Conservation (phyloP, 2,888 invertebrate species). For the Agrypnus murinus region DNA sequence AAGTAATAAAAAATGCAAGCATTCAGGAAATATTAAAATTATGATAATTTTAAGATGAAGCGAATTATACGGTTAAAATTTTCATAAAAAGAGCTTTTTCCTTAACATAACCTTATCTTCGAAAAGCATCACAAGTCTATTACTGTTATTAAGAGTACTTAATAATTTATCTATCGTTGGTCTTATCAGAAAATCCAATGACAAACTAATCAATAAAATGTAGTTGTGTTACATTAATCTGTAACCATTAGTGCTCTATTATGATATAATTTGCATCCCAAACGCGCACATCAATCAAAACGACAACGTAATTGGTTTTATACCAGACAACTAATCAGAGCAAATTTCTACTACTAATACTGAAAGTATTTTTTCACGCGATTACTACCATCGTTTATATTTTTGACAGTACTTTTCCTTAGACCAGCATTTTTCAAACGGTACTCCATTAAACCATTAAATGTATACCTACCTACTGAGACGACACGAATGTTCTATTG, state of each 20-base stretch:
- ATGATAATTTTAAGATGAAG: slow-evolving; percentile 8
- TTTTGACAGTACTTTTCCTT: too few species aligned
- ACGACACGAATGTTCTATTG: too few species aligned
- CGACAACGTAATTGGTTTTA: slow-evolving; percentile 29
- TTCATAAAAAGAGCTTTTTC: too few species aligned
- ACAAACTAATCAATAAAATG: slow-evolving; percentile 39
- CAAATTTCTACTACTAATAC: not conserved
- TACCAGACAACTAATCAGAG: slow-evolving; percentile 12
- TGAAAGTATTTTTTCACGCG: not conserved
- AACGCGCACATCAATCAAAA: slow-evolving; percentile 36
- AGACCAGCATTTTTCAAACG: too few species aligned
- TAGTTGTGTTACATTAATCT: slow-evolving; percentile 32
- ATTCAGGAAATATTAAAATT: slow-evolving; percentile 16
- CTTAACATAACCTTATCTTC: not conserved
- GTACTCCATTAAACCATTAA: too few species aligned
- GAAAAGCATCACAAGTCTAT: not conserved
- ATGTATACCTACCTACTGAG: too few species aligned
- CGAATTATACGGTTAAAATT: not conserved
- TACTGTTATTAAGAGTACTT: not conserved
- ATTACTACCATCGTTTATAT: not conserved
- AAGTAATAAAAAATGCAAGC: slow-evolving; percentile 22
- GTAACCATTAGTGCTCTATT: slow-evolving; percentile 36
- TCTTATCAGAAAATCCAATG: slow-evolving; percentile 6
- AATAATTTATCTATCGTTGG: not conserved
- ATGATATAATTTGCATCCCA: slow-evolving; percentile 33